Base-by-base conservation (phyloP, 1,140 invertebrate genomes). In the Anastatus disparis region DNA sequence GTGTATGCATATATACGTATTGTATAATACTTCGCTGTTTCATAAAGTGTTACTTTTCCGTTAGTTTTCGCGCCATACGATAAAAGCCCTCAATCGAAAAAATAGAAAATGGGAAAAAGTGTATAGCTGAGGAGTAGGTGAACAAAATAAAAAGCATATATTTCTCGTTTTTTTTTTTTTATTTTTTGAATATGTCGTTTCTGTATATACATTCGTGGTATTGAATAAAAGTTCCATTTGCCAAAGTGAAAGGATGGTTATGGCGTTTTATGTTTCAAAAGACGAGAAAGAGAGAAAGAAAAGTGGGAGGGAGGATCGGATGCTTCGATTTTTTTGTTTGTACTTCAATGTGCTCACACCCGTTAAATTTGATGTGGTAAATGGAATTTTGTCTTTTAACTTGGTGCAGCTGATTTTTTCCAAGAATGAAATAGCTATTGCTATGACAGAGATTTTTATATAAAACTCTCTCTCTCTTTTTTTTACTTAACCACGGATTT, bases 21-120 rank as follows among this genome's bases (percentile, higher is more conserved):
- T n/a, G n/a, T n/a, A n/a, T n/a, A n/a, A n/a, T 24, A 38, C 22
- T 56, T 56, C 17, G 40, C 62, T n/a, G 17, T 55, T 42, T 35
- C 50, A 42, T 42, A 46, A 26, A 48, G 46, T 65, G 59, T 64
- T 66, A 66, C 62, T 66, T 65, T 71, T 65, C 44, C 46, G 40
- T 52, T 66, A 61, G 8, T 58, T 22, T 42, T 61, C 50, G 48
- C 44, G 20, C 31, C n/a, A 27, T 46, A 42, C 38, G 62, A 65
- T 71, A 71, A 71, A 71, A 71, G 62, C 55, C n/a, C 26, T 59
- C 70, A 66, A 71, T 71, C 62, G 70, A 29, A 66, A 71, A 65
- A 65, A 15, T 44, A 10, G 44, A 52, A 71, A 71, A 71, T 65
- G 68, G 38, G 17, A 59, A 56, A 70, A 65, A 65, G 52, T 58